Conservation (phyloP, 2,113 vertebrate species). For the Acrocephalus kingi region DNA sequence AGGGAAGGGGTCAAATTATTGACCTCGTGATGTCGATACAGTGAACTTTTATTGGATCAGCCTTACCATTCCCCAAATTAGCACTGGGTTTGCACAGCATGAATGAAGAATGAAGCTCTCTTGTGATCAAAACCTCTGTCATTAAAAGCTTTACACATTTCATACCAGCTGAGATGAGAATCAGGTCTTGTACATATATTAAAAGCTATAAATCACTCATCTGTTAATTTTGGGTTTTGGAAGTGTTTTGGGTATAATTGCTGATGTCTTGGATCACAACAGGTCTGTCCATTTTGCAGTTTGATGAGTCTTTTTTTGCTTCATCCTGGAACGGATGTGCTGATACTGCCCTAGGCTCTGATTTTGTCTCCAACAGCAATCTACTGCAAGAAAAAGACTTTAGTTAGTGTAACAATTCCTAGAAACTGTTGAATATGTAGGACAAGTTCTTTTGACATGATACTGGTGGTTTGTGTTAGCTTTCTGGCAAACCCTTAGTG, state of each 20-base stretch:
- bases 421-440: background rate
- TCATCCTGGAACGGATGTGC: background rate
- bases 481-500: background rate
- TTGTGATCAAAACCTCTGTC: background rate
- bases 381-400: background rate
- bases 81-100: background rate
- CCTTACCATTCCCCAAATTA: background rate
- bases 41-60: background rate
- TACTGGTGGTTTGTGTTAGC: background rate
- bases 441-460: background rate
- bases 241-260: background rate
- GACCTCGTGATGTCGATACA: background rate
- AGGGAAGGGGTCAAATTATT: background rate
- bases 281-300: background rate
- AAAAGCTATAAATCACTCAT: background rate
- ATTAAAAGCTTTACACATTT: background rate
- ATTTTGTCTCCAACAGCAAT: background rate
- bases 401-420: background rate
- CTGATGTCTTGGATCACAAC: background rate
- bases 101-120: background rate
- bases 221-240: background rate
- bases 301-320: background rate
- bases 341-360: background rate
- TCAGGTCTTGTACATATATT: background rate
- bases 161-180: background rate